Evolutionary conservation across 2,888 invertebrate genomes (phyloP).

Genomic region (Drosophila vallismaia): DNA sequence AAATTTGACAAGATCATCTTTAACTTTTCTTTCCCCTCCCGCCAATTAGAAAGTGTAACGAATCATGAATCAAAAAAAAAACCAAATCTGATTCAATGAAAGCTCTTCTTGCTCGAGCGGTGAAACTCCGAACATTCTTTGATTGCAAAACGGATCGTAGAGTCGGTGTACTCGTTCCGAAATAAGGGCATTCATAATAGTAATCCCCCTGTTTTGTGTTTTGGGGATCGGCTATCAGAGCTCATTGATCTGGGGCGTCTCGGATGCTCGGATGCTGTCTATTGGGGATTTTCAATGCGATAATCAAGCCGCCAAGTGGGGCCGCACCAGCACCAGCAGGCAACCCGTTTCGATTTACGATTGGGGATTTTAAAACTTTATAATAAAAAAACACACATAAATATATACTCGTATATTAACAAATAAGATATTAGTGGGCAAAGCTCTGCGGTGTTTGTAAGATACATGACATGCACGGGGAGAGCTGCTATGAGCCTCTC

Average conservation of each 20-base stretch:
- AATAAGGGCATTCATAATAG: constrained; percentile 8
- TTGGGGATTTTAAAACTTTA: constrained; percentile 18
- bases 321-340: background rate
- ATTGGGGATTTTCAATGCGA: constrained; percentile 37
- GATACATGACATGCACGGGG: background rate
- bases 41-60: constrained; percentile 36
- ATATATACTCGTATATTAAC: constrained; percentile 9
- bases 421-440: constrained; percentile 47
- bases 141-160: background rate
- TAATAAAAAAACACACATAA: constrained; percentile 17
- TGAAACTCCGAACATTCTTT: constrained; percentile 10
- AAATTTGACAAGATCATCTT: constrained; percentile 21
- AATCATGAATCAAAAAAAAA: constrained; percentile 14
- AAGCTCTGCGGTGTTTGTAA: constrained; percentile 36
- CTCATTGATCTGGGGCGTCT: constrained; percentile 59
- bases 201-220: constrained; percentile 20
- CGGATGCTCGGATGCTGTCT: constrained; percentile 24
- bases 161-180: constrained; percentile 1
- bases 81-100: constrained; percentile 4
- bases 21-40: background rate
- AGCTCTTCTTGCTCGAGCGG: background rate
- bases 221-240: constrained; percentile 57
- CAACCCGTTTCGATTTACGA: constrained; percentile 30
- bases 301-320: constrained; percentile 17
- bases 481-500: constrained; percentile 33